Conservation (phyloP, 2,888 invertebrate genomes). For the Gari tellinella region DNA sequence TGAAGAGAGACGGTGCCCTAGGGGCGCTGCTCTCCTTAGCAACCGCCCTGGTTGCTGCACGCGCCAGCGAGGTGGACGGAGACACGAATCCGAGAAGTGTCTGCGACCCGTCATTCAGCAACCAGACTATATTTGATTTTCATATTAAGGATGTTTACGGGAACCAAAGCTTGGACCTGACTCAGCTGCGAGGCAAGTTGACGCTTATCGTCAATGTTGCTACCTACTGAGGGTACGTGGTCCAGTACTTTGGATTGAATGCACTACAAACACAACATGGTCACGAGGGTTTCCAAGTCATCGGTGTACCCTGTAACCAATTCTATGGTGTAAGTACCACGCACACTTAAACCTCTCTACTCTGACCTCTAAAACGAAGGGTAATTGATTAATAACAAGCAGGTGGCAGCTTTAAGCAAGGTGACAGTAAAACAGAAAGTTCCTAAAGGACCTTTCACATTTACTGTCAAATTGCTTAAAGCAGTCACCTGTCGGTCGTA, state of each 20-base stretch:
- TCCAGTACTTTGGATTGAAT: conserved; percentile 85
- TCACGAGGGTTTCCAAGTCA: conserved; percentile 79
- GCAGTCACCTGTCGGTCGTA: too few species aligned
- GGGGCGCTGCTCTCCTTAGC: conserved; percentile 31
- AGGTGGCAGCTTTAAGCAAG: too few species aligned
- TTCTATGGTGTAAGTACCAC: conserved; percentile 81
- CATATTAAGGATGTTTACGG: conserved; percentile 52
- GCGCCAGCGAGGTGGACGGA: conserved; percentile 25
- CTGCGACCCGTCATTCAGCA: conserved; percentile 31
- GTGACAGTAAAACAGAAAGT: too few species aligned
- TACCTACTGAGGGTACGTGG: conserved; percentile 85
- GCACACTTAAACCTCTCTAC: too few species aligned
- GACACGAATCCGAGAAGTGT: conserved; percentile 42
- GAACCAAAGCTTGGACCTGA: conserved; percentile 55
- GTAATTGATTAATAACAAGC: too few species aligned
- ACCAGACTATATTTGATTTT: conserved; percentile 58
- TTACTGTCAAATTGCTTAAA: too few species aligned
- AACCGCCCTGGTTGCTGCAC: conserved; percentile 18
- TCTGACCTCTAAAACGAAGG: too few species aligned
- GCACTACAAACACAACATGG: conserved; percentile 84
- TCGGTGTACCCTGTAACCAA: conserved; percentile 85
- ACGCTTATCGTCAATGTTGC: conserved; percentile 85
- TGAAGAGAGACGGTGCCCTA: not conserved
- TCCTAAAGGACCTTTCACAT: too few species aligned
- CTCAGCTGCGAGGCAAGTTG: conserved; percentile 62